Conservation (phyloP, 1,140 invertebrate genomes). For the Ruditapes philippinarum region DNA sequence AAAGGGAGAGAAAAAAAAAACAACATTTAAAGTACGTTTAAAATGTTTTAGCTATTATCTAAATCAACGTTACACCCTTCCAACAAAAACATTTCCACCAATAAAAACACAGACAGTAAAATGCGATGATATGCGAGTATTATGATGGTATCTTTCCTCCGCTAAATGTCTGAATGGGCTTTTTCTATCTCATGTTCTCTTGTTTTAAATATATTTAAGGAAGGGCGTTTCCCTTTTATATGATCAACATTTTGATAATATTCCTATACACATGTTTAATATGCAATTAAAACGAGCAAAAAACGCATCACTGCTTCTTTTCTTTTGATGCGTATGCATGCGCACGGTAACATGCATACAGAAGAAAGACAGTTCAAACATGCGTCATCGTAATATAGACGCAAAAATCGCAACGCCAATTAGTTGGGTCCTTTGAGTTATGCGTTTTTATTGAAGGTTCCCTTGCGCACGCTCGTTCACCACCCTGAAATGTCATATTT, state of each 20-base stretch:
- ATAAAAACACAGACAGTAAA: slow-evolving; percentile 24
- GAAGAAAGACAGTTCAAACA: too few species aligned
- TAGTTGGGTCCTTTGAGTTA: too few species aligned
- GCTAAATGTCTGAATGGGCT: neutral
- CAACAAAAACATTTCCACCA: slow-evolving; percentile 28
- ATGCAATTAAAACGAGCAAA: neutral
- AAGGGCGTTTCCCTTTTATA: slow-evolving; percentile 7
- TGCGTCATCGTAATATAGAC: too few species aligned
- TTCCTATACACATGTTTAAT: neutral
- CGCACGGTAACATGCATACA: too few species aligned
- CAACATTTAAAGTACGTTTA: neutral
- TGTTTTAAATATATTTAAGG: neutral
- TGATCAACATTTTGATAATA: slow-evolving; percentile 9
- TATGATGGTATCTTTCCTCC: neutral
- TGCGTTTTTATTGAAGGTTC: too few species aligned
- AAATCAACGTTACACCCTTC: slow-evolving; percentile 7
- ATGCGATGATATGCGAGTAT: neutral
- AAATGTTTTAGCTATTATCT: slow-evolving; percentile 13
- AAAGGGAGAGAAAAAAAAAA: too few species aligned
- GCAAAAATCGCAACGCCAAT: too few species aligned
- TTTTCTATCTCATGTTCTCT: too few species aligned
- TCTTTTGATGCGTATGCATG: too few species aligned
- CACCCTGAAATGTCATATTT: too few species aligned
- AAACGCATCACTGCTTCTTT: too few species aligned
- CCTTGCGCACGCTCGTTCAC: too few species aligned